Percentiles rank a stretch among this genome's conserved stretches.
These are phyloP conservation scores for Limnephilus rhombicus DNA, from an alignment of 2,888 invertebrate species.

Conservation along the genomic window DNA sequence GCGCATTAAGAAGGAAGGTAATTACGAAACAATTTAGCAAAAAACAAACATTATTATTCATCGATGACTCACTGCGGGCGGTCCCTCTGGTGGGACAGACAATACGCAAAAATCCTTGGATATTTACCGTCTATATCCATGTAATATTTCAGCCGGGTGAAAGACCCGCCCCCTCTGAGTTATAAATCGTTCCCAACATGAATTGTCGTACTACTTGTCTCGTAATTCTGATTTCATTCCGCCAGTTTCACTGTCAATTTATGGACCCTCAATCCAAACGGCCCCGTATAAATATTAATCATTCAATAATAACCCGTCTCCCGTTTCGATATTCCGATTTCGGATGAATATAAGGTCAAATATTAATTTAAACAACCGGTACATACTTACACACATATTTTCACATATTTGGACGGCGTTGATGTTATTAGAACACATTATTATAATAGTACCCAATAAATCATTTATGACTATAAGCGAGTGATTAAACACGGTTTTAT, in stretches of 20 bases:
- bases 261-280: conserved; percentile 9
- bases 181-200: conserved; percentile 21
- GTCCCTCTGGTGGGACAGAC: not conserved
- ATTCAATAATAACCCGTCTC: not conserved
- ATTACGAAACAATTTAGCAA: too few species aligned
- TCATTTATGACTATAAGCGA: not conserved
- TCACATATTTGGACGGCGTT: not conserved
- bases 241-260: conserved; percentile 30
- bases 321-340: not conserved
- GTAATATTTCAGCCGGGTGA: conserved; percentile 31
- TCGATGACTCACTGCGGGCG: not conserved
- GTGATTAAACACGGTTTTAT: not conserved
- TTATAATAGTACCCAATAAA: not conserved
- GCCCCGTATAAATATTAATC: not conserved
- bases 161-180: conserved; percentile 6
- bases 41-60: not conserved
- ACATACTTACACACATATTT: not conserved
- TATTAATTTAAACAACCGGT: not conserved
- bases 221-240: conserved; percentile 24
- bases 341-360: not conserved
- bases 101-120: not conserved
- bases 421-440: not conserved
- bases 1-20: not conserved
- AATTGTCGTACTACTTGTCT: conserved; percentile 31
- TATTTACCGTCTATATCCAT: not conserved